Conservation (phyloP, 2,113 vertebrate species). For the Microcebus murinus region DNA sequence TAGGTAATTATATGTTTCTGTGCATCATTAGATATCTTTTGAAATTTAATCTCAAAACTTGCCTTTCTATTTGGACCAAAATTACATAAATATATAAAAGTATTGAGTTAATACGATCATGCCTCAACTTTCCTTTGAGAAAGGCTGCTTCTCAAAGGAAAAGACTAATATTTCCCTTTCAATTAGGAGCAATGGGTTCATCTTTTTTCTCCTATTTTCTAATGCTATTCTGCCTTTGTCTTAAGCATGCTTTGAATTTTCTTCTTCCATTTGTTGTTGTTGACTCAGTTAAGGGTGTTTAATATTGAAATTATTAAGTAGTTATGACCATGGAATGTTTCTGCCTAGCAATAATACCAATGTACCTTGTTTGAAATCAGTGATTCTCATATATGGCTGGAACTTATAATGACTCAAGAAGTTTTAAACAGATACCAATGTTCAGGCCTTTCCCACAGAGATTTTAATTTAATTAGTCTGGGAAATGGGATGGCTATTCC, state of each 20-base stretch:
- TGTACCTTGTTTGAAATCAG: neutral
- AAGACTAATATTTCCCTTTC: neutral
- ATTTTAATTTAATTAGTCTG: neutral
- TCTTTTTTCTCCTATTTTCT: neutral
- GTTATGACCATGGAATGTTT: neutral
- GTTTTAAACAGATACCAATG: neutral
- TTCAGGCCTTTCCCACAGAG: neutral
- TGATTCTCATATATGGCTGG: neutral
- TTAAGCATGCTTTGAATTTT: neutral
- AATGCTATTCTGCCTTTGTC: too few species aligned
- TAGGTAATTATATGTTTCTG: conserved; percentile 55
- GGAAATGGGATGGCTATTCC: neutral
- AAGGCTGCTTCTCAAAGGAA: neutral
- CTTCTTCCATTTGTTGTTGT: neutral
- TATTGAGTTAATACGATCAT: neutral
- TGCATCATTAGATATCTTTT: conserved; percentile 52
- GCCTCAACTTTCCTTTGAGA: neutral
- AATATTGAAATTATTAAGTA: neutral
- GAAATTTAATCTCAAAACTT: conserved; percentile 14
- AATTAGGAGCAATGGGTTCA: neutral
- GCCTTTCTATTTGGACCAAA: conserved; percentile 4
- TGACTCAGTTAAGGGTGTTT: neutral
- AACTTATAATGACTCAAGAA: neutral
- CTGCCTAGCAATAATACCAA: neutral
- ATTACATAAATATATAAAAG: conserved; percentile 19